Conservation (phyloP, 2,888 invertebrate genomes). For the Machimus rusticus region DNA sequence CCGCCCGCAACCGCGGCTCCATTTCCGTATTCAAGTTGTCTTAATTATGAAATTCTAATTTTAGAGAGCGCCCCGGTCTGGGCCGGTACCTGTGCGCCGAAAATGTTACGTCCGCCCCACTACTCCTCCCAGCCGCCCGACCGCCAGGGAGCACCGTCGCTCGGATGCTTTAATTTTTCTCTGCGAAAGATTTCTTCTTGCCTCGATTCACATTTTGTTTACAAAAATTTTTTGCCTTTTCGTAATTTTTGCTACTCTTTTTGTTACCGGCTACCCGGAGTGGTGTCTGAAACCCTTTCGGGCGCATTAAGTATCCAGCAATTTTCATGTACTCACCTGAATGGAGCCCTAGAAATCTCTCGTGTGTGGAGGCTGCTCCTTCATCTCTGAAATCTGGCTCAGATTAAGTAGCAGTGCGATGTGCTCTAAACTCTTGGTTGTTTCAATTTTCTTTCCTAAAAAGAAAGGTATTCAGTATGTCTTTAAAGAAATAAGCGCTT, state of each 20-base stretch:
- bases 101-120: constrained; percentile 25
- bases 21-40: constrained; percentile 36
- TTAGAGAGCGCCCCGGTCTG: constrained; percentile 15
- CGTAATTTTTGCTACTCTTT: neutral
- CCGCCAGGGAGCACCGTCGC: neutral
- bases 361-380: neutral
- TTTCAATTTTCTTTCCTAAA: neutral
- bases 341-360: neutral
- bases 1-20: constrained; percentile 19
- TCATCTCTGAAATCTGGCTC: neutral
- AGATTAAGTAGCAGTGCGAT: neutral
- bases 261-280: neutral
- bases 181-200: constrained; percentile 19
- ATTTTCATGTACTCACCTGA: neutral
- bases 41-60: constrained; percentile 41
- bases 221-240: constrained; percentile 22
- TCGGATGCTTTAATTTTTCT: constrained; percentile 15
- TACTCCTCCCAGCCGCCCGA: neutral
- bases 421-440: neutral
- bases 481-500: neutral
- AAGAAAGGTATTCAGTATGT: neutral
- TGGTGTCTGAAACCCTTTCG: constrained; percentile 14
- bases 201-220: constrained; percentile 31
- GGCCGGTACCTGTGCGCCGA: constrained; percentile 19
- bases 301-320: neutral